Evolutionary conservation across 2,888 invertebrate genomes (phyloP).

Genomic region (Digitonthophagus gazella): DNA sequence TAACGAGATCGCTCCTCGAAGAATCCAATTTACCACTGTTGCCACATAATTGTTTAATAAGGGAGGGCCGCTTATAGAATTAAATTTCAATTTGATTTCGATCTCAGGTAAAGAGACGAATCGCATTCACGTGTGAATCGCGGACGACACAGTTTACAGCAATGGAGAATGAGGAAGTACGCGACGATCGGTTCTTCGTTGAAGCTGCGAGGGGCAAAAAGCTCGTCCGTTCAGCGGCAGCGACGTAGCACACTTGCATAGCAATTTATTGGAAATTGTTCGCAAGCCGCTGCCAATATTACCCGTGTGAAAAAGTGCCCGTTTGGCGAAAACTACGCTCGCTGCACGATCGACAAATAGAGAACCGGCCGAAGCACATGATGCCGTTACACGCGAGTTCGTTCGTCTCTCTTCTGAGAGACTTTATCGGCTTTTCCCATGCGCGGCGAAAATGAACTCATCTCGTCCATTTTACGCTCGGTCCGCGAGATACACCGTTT

Average conservation of each 20-base stretch:
- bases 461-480: background rate
- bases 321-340: background rate
- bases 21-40: constrained; percentile 17
- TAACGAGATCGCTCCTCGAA: constrained; percentile 40
- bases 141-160: constrained; percentile 7
- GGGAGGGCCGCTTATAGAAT: too few species aligned
- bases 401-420: background rate
- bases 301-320: constrained; percentile 11
- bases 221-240: constrained; percentile 3
- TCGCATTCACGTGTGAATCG: constrained; percentile 9
- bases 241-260: constrained; percentile 7
- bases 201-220: background rate
- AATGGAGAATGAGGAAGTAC: constrained; percentile 7
- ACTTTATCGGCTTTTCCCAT: background rate
- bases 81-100: constrained; percentile 21
- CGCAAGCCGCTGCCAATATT: constrained; percentile 1
- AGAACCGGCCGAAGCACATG: background rate
- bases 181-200: background rate
- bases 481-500: background rate
- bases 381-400: background rate
- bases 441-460: background rate
- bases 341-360: background rate
- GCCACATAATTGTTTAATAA: constrained; percentile 22
- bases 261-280: constrained; percentile 14
- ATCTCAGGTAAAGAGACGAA: constrained; percentile 41